Evolutionary conservation across 53 echinoderm and acorn worm genomes (phyloP).

Genomic region (Arbacia lixula): DNA sequence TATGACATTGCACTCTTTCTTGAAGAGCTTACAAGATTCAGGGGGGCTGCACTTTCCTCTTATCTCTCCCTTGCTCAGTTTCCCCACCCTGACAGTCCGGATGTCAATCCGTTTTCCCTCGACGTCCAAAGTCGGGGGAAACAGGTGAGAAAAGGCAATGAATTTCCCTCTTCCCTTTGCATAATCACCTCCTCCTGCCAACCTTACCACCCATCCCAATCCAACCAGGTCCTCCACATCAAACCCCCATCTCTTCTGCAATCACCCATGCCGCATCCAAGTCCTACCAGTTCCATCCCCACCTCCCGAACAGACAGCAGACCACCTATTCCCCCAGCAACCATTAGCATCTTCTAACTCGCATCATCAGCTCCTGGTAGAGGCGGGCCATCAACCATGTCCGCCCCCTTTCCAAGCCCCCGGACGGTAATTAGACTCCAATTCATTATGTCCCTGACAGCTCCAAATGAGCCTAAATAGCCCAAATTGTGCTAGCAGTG

Average conservation of each 20-base stretch:
- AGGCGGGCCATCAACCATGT: not conserved
- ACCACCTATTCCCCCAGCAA: conserved; percentile 34
- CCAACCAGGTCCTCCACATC: not conserved
- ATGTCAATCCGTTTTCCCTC: conserved; percentile 12
- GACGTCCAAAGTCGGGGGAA: conserved; percentile 11
- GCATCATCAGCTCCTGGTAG: conserved; percentile 48
- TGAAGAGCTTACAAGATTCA: too few species aligned
- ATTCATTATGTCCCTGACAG: conserved; percentile 37
- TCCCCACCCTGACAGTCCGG: not conserved
- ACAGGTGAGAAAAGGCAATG: conserved; percentile 36
- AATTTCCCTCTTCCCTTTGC: not conserved
- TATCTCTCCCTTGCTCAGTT: not conserved
- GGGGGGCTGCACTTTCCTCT: not conserved
- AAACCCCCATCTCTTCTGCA: not conserved
- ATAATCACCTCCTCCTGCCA: not conserved
- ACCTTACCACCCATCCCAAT: not conserved
- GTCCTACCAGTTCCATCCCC: too few species aligned
- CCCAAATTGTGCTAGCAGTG: too few species aligned
- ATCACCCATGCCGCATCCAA: too few species aligned
- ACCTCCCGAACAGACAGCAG: too few species aligned
- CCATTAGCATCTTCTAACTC: conserved; percentile 38
- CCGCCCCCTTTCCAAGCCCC: conserved; percentile 25
- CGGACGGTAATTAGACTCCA: conserved; percentile 49
- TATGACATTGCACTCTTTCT: too few species aligned
- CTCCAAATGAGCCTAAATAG: too few species aligned